Evolutionary conservation across 2,113 vertebrate species (phyloP).

Genomic region (Melanostigma gelatinosum): DNA sequence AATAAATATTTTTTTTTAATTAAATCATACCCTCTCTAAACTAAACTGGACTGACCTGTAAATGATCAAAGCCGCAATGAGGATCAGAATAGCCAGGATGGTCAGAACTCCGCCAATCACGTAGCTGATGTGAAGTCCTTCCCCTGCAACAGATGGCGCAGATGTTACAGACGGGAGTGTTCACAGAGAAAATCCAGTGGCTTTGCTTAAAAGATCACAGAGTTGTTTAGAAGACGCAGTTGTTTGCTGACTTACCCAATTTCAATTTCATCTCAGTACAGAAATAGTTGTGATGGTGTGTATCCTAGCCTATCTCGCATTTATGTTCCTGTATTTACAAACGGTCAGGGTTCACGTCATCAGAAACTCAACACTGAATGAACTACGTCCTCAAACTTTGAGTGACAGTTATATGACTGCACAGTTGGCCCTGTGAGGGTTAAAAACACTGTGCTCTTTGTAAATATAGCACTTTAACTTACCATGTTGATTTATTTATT

Average conservation of each 20-base stretch:
- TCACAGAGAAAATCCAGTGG: not conserved
- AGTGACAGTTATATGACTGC: not conserved
- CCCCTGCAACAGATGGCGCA: conserved; percentile 81
- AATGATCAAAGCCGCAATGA: conserved; percentile 91
- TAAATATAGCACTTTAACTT: not conserved
- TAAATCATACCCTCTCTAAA: no score
- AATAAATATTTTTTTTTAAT: no score
- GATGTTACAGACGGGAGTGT: no score
- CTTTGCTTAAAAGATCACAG: not conserved
- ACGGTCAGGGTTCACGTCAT: not conserved
- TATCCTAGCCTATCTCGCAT: not conserved
- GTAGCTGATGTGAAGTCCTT: conserved; percentile 94
- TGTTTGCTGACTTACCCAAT: not conserved
- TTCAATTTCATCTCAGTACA: not conserved
- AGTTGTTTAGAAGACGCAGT: not conserved
- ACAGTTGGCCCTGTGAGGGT: not conserved
- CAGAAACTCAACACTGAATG: not conserved
- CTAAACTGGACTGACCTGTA: conserved; percentile 88
- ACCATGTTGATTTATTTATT: not conserved
- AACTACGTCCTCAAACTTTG: not conserved
- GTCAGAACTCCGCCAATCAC: conserved; percentile 93
- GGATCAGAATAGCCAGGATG: conserved; percentile 90
- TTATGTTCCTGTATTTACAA: not conserved
- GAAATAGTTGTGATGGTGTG: not conserved
- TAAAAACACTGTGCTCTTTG: not conserved